Evolutionary conservation across 2,113 vertebrate species (phyloP).

Genomic region (Lagenorhynchus albirostris): DNA sequence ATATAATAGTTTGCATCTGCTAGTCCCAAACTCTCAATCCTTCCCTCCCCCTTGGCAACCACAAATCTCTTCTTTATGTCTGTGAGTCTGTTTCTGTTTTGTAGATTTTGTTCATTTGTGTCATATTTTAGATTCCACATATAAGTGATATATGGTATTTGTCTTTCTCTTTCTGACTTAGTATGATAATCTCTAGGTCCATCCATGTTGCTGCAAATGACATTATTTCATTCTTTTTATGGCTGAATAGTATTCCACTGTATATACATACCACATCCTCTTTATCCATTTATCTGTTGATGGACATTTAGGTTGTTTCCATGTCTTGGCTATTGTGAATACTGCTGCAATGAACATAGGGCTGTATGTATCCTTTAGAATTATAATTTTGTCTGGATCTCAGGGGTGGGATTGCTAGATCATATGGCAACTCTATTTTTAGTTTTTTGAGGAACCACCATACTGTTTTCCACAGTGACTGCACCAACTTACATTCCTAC

Average conservation of each 20-base stretch:
- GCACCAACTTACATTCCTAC: not conserved
- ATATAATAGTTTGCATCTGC: not conserved
- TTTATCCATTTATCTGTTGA: not conserved
- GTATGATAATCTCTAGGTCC: not conserved
- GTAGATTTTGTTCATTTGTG: not conserved
- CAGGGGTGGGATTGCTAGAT: not conserved
- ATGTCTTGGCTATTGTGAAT: not conserved
- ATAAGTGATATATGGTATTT: not conserved
- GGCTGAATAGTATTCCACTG: not conserved
- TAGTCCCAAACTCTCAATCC: not conserved
- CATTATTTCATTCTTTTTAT: not conserved
- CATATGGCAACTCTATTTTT: not conserved
- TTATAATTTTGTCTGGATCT: not conserved
- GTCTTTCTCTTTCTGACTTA: not conserved
- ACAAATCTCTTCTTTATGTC: not conserved
- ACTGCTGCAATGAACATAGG: not conserved
- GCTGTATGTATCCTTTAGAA: not conserved
- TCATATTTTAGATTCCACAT: not conserved
- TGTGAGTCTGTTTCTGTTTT: not conserved
- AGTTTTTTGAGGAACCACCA: not conserved
- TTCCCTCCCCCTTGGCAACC: not conserved
- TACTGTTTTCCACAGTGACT: not conserved
- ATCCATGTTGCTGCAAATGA: not conserved
- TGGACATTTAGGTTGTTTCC: not conserved
- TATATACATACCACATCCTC: not conserved